Conservation (phyloP, 2,888 invertebrate genomes). For the Volucella zonaria region DNA sequence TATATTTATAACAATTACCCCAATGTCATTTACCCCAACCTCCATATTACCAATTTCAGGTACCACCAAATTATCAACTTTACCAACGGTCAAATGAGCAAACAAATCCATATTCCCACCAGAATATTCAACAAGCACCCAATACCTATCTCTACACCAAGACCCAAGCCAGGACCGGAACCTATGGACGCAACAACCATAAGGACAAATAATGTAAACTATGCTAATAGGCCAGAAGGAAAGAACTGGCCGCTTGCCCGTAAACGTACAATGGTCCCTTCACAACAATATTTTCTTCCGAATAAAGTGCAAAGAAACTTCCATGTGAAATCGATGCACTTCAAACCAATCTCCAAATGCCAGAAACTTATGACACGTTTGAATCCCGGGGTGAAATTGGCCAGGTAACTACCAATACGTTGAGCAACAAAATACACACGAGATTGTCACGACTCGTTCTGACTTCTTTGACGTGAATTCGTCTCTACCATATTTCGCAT, state of each 20-base stretch:
- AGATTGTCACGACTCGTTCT: too few species aligned
- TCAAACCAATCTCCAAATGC: not conserved
- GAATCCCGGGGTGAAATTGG: too few species aligned
- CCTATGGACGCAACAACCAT: constrained; percentile 15
- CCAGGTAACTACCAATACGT: not conserved
- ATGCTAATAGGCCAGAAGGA: not conserved
- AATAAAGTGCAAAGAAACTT: constrained; percentile 24
- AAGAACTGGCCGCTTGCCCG: constrained; percentile 4
- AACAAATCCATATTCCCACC: too few species aligned
- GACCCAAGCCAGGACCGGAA: not conserved
- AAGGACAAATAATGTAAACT: constrained; percentile 7
- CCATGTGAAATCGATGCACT: not conserved
- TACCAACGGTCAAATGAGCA: not conserved
- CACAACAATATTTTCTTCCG: not conserved
- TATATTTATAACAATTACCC: too few species aligned
- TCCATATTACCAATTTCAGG: too few species aligned
- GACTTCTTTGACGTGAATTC: not conserved
- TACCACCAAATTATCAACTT: too few species aligned
- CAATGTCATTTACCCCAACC: too few species aligned
- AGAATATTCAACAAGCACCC: not conserved
- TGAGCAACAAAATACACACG: not conserved
- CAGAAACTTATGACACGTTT: not conserved
- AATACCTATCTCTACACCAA: not conserved
- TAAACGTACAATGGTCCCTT: not conserved
- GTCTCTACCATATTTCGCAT: constrained; percentile 22